Conservation (phyloP, 2,113 vertebrate species). For the Chionis minor region DNA sequence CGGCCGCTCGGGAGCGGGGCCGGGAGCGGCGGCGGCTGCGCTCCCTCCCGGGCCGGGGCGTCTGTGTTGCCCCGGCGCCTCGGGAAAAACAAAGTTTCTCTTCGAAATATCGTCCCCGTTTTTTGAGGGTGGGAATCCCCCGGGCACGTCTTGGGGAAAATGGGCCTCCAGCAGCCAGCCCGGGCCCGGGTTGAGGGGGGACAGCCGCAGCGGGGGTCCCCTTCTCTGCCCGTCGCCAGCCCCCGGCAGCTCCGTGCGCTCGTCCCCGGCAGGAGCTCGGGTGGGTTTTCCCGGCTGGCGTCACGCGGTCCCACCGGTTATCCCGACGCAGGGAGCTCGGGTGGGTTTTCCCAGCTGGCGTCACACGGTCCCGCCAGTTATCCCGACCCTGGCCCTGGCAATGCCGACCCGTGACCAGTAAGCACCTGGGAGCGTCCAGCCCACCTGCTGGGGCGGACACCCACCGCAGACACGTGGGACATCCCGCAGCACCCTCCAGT, state of each 20-base stretch:
- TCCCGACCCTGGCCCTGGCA: background rate
- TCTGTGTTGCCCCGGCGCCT: too few species aligned
- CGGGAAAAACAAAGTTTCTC: background rate
- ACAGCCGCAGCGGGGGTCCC: fast-evolving
- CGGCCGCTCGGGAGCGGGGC: background rate
- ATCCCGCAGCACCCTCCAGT: background rate
- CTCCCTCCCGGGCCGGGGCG: too few species aligned
- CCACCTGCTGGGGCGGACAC: background rate
- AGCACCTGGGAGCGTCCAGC: background rate
- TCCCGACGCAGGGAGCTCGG: too few species aligned
- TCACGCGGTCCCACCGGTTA: too few species aligned
- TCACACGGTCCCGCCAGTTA: fast-evolving
- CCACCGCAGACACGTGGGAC: fast-evolving
- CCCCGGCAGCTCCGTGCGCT: background rate
- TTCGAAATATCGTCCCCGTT: background rate
- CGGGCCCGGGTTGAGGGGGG: background rate
- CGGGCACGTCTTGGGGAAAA: background rate
- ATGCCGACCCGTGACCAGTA: fast-evolving
- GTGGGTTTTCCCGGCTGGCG: too few species aligned
- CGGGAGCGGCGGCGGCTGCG: background rate
- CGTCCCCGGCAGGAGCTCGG: fast-evolving
- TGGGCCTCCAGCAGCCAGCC: fast-evolving
- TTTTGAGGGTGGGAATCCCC: background rate
- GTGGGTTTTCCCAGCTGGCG: background rate
- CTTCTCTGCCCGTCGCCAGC: background rate